Conservation (phyloP, 2,888 invertebrate species). For the Heterodera filipjevi region DNA sequence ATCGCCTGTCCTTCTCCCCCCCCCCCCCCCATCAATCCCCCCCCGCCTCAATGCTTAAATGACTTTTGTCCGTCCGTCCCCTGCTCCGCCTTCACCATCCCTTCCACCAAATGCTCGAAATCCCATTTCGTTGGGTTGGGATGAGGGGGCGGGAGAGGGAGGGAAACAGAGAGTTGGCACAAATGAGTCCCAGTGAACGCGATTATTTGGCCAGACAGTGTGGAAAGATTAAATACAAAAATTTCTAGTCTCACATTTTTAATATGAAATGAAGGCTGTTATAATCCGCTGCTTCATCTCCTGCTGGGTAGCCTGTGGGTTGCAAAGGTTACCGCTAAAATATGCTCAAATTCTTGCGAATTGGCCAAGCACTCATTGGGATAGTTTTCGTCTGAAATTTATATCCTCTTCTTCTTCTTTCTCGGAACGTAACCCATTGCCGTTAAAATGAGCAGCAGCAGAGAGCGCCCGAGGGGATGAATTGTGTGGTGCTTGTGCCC, state of each 20-base stretch:
- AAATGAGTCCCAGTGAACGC: not conserved
- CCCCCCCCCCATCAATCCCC: not conserved
- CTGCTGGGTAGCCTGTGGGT: too few relatives aligned
- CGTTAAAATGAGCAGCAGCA: not conserved
- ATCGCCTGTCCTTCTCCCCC: not conserved
- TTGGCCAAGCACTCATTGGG: too few relatives aligned
- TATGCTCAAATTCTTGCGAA: too few relatives aligned
- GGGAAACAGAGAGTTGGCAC: not conserved
- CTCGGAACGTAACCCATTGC: not conserved
- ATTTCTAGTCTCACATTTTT: too few relatives aligned
- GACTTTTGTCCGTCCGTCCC: not conserved
- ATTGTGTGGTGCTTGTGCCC: not conserved
- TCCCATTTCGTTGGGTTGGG: not conserved
- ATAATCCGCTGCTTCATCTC: too few relatives aligned
- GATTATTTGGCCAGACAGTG: not conserved
- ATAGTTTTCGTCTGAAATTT: too few relatives aligned
- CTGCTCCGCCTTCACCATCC: not conserved
- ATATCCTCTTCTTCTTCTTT: not conserved
- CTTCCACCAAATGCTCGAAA: not conserved
- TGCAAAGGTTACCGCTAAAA: too few relatives aligned
- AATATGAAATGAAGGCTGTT: too few relatives aligned
- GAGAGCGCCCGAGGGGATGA: slow-evolving; percentile 1
- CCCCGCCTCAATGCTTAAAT: slow-evolving; percentile 4
- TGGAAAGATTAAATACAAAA: too few relatives aligned
- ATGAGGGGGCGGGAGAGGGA: not conserved